phyloP scores from a whole-genome alignment of 2,797 vertebrate species.

The Notamacropus eugenii region DNA sequence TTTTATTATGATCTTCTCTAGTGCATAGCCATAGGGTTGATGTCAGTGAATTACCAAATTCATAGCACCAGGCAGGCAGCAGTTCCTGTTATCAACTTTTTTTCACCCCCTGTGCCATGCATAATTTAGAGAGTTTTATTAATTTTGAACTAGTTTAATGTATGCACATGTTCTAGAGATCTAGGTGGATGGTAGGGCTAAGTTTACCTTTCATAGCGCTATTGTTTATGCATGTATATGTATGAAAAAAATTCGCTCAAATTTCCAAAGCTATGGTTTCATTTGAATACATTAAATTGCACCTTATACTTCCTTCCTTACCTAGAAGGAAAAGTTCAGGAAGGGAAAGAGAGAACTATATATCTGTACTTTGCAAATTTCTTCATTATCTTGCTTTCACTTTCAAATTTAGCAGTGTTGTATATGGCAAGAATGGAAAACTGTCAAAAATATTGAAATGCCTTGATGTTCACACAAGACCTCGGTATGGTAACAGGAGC shows the following conservation, averaged over 20 bases:
- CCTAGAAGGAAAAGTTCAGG: slow-evolving; percentile 78
- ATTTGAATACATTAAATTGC: slow-evolving; percentile 80
- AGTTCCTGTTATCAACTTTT: slow-evolving; percentile 85
- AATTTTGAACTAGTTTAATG: slow-evolving; percentile 81
- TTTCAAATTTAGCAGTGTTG: slow-evolving; percentile 78
- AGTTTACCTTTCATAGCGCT: slow-evolving; percentile 80
- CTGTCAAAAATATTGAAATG: slow-evolving; percentile 74
- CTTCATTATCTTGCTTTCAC: slow-evolving; percentile 79
- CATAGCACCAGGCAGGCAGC: slow-evolving; percentile 80
- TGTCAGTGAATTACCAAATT: slow-evolving; percentile 79
- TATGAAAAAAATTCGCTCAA: slow-evolving; percentile 83
- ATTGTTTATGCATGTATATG: slow-evolving; percentile 81
- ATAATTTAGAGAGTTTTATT: slow-evolving; percentile 86
- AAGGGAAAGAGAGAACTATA: slow-evolving; percentile 72
- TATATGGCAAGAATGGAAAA: slow-evolving; percentile 79
- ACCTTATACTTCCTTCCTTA: slow-evolving; percentile 80
- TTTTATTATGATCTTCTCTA: slow-evolving; percentile 82
- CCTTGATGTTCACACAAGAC: slow-evolving; percentile 73
- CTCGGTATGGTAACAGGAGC: slow-evolving; percentile 65
- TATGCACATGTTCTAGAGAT: slow-evolving; percentile 78
- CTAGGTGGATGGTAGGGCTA: slow-evolving; percentile 79
- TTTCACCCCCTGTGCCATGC: slow-evolving; percentile 79
- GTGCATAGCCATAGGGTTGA: slow-evolving; percentile 80
- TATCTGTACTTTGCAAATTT: slow-evolving; percentile 79
- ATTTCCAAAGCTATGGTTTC: slow-evolving; percentile 78